phyloP scores from a whole-genome alignment of 2,113 vertebrate species.

The Neogale vison region DNA sequence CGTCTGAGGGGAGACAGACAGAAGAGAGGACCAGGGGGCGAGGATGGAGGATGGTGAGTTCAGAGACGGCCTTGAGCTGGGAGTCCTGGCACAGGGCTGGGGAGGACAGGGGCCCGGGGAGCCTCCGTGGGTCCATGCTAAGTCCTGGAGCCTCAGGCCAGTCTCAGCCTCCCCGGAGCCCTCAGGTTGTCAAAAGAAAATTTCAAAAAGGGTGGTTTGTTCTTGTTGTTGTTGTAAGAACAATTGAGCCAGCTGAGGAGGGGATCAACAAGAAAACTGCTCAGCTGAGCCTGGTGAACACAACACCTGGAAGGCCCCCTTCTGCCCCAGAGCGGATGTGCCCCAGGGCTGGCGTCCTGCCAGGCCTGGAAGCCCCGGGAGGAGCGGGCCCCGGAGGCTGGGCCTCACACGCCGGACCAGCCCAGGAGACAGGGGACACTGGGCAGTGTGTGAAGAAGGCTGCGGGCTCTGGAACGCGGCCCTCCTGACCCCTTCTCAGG shows the following conservation, averaged over 20 bases:
- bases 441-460: not conserved
- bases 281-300: not conserved
- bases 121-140: fast-evolving
- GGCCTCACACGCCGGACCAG: fast-evolving
- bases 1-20: not conserved
- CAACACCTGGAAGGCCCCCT: no score
- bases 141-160: not conserved
- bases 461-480: fast-evolving
- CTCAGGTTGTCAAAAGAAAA: not conserved
- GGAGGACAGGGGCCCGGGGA: fast-evolving
- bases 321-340: not conserved
- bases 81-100: no score
- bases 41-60: not conserved
- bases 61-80: not conserved
- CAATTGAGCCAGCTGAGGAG: not conserved
- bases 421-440: not conserved
- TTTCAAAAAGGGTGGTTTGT: not conserved
- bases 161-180: not conserved
- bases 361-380: not conserved
- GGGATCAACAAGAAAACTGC: not conserved
- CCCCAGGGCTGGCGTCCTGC: fast-evolving
- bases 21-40: not conserved
- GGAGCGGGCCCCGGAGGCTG: not conserved
- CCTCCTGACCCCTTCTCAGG: not conserved
- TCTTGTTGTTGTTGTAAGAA: not conserved